A percentile compares a stretch with the other conserved stretches of the same genome.
Conservation (phyloP, 2,888 invertebrate species). For the Aleiodes leptofemur region DNA sequence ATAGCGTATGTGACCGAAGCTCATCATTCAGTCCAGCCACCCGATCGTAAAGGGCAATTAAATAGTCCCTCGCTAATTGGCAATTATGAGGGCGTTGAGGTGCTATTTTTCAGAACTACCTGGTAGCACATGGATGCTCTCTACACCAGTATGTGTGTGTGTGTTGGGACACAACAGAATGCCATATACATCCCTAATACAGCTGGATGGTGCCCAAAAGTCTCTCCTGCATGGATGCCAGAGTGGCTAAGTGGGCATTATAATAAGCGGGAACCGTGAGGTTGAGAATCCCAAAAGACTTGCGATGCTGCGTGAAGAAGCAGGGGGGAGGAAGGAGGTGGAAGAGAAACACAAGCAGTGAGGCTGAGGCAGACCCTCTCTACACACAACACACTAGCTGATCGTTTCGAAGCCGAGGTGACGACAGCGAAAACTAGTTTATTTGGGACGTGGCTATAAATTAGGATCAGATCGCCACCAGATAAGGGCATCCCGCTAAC, state of each 20-base stretch:
- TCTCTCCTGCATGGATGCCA: conserved; percentile 24
- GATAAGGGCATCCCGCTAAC: conserved; percentile 75
- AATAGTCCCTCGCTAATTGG: conserved; percentile 74
- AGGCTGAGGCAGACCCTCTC: conserved; percentile 39
- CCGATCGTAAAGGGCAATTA: conserved; percentile 71
- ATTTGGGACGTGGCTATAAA: conserved; percentile 75
- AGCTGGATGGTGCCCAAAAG: conserved; percentile 9
- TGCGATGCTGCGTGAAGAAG: conserved; percentile 41
- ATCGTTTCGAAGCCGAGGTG: conserved; percentile 68
- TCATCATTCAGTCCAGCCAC: conserved; percentile 59
- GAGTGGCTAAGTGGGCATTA: conserved; percentile 45
- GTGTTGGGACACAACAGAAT: neutral
- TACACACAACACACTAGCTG: conserved; percentile 48
- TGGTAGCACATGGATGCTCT: conserved; percentile 52
- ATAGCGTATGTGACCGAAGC: conserved; percentile 39
- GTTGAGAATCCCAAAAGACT: conserved; percentile 34
- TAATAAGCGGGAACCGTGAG: conserved; percentile 42
- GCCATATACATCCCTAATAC: neutral
- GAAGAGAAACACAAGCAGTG: conserved; percentile 47
- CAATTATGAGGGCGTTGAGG: conserved; percentile 72
- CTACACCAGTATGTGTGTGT: too few species aligned
- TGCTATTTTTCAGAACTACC: conserved; percentile 61
- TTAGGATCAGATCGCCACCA: conserved; percentile 75
- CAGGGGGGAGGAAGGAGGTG: conserved; percentile 38
- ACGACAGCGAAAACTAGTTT: conserved; percentile 76